Conservation (phyloP, 2,888 invertebrate species). For the Muscina levida region DNA sequence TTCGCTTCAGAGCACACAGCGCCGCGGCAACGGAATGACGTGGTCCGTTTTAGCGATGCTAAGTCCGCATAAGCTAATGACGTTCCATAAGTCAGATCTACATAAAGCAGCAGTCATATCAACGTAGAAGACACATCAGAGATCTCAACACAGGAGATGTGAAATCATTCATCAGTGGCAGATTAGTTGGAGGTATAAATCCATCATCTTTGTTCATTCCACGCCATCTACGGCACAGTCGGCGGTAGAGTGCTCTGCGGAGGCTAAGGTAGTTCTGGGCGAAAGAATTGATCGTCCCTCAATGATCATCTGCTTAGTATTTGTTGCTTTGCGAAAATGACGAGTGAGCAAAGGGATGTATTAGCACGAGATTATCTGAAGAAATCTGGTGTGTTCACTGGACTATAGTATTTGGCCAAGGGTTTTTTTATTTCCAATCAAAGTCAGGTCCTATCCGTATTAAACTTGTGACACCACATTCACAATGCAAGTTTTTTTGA, state of each 20-base stretch:
- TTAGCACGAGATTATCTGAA: conserved; percentile 21
- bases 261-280: conserved; percentile 68
- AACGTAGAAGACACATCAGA: conserved; percentile 39
- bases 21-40: conserved; percentile 38
- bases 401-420: too few species aligned
- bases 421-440: too few species aligned
- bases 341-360: conserved; percentile 68
- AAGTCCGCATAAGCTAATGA: conserved; percentile 66
- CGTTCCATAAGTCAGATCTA: conserved; percentile 65
- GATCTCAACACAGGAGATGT: conserved; percentile 56
- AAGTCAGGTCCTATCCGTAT: neutral
- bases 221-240: conserved; percentile 54
- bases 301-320: conserved; percentile 79
- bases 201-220: conserved; percentile 74
- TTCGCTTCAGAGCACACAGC: conserved; percentile 40
- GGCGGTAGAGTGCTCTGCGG: conserved; percentile 36
- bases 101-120: conserved; percentile 50
- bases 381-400: too few species aligned
- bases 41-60: conserved; percentile 51
- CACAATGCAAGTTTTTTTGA: neutral
- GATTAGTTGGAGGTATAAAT: conserved; percentile 80
- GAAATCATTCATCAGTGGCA: conserved; percentile 80
- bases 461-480: neutral
- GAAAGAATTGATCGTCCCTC: conserved; percentile 77
- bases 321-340: conserved; percentile 72